Evolutionary conservation across 2,797 vertebrate genomes (phyloP).

Genomic region (Spinus olivaceus): DNA sequence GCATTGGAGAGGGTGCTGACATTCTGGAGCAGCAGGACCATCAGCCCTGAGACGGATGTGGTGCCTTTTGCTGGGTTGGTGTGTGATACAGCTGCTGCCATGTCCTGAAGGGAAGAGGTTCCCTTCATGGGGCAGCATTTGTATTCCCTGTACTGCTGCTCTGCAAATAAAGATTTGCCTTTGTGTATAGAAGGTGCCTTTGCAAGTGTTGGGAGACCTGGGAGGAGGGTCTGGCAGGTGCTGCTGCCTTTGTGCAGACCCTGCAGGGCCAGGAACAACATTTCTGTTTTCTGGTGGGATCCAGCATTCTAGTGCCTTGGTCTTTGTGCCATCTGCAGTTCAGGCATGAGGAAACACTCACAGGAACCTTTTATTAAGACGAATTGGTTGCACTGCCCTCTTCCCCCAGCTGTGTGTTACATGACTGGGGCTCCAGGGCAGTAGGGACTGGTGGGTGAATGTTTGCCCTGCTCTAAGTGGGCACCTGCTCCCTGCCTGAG

Average conservation of each 20-base stretch:
- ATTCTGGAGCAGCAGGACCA: not conserved
- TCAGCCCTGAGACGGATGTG: not conserved
- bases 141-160: constrained; percentile 38
- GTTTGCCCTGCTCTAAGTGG: not conserved
- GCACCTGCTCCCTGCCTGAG: not conserved
- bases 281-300: accelerated
- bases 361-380: not conserved
- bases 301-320: not conserved
- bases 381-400: not conserved
- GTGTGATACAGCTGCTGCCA: not conserved
- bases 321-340: not conserved
- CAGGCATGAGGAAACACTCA: not conserved
- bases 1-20: not conserved
- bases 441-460: too few relatives aligned
- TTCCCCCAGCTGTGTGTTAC: not conserved
- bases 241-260: not conserved
- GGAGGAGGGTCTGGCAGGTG: not conserved
- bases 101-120: not conserved
- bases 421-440: not conserved
- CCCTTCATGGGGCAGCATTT: not conserved
- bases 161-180: constrained; percentile 60
- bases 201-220: not conserved
- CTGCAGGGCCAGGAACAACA: not conserved
- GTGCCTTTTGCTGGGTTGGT: not conserved
- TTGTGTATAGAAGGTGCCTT: not conserved